Base-by-base conservation (phyloP, 1,140 invertebrate species). In the Orchesella cincta region DNA sequence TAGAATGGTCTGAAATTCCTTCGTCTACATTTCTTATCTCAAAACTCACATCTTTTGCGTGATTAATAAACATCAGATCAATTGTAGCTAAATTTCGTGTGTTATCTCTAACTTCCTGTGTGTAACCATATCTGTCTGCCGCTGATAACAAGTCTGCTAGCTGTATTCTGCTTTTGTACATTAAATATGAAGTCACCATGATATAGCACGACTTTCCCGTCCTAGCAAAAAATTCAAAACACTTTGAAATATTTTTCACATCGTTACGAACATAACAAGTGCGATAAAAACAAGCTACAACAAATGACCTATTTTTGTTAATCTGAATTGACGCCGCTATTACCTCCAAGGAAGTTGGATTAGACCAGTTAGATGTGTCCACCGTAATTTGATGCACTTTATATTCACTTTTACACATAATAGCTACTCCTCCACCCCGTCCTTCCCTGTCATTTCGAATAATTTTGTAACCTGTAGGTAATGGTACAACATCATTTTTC, bases 351-450 rank as follows among this genome's bases (percentile, higher is more conserved):
- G 62, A 67, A 1, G 28, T 8, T 1, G 62, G 62, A 14, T 8
- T 2, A 12, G 2, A 8, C 62, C 62, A 67, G 26, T 67, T 23
- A 31, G 14, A 3, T 33, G 3, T 67, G 33, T 67, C 62, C 8
- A 67, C 23, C 8, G 33, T 33, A 31, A 67, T 67, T 2, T 67
- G 3, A 5, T 29, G 29, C 5, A 29, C 23, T n/a, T 67, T n/a
- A n/a, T n/a, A 33, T 31, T 36, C 14, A 14, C 67, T 14, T 29
- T 2, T 71, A 71, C 29, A 31, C 12, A 71, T 16, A 12, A 71
- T 71, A 18, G 67, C 67, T 71, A 71, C 67, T 28, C 67, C 67
- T 18, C 67, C 67, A 28, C 67, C 67, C 8, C 2, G 31, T 71
- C 26, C 67, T 12, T 31, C 31, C 31, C 67, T 71, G 29, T 71